These are phyloP conservation scores for Heteropelma amictum DNA, from an alignment of 2,888 invertebrate genomes.

Conservation along the genomic window DNA sequence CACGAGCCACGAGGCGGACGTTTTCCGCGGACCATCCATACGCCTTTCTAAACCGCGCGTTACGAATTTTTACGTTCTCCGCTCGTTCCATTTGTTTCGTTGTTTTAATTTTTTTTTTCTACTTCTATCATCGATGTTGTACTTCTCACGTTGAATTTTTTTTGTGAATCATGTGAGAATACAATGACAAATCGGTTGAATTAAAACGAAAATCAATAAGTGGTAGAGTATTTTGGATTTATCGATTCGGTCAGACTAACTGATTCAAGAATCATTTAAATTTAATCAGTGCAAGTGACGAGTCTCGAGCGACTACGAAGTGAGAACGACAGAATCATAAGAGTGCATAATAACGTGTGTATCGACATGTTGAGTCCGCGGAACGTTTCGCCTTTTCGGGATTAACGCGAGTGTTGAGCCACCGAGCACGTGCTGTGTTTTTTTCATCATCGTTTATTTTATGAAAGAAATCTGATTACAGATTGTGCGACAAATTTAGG, in stretches of 20 bases:
- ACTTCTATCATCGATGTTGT: background rate
- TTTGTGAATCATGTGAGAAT: background rate
- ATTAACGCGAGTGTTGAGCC: conserved; percentile 35
- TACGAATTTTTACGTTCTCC: conserved; percentile 15
- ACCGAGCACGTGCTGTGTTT: conserved; percentile 28
- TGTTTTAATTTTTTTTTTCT: background rate
- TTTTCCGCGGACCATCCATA: conserved; percentile 42
- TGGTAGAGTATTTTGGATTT: background rate
- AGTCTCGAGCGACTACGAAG: background rate
- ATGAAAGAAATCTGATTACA: background rate
- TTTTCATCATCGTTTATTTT: background rate
- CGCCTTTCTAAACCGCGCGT: conserved; percentile 32
- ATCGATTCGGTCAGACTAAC: conserved; percentile 1
- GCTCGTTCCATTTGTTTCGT: background rate
- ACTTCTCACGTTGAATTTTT: background rate
- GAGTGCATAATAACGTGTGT: conserved; percentile 4
- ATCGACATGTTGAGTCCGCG: conserved; percentile 10
- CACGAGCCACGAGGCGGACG: conserved; percentile 54
- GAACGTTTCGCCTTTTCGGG: conserved; percentile 21
- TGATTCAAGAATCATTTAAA: background rate
- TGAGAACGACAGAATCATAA: background rate
- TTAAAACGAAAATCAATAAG: no score
- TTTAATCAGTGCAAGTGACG: background rate
- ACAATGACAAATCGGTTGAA: background rate
- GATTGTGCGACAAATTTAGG: background rate